Conservation (phyloP, 1,140 invertebrate species). For the Drosophila sechellia region DNA sequence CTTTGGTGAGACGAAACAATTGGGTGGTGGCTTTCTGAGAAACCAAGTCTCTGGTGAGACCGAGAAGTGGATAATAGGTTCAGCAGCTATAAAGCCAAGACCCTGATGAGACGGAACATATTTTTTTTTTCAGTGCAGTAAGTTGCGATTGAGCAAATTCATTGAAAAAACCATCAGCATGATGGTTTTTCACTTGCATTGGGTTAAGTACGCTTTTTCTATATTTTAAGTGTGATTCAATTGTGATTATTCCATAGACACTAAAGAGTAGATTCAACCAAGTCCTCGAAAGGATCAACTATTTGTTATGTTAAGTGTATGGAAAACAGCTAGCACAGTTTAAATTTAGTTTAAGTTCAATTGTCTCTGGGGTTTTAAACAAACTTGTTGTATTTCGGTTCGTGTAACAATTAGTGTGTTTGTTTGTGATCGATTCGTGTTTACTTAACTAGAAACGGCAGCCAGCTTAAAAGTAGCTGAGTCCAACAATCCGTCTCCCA, state of each 20-base stretch:
- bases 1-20: conserved; percentile 30
- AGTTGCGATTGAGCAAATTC: background rate
- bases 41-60: background rate
- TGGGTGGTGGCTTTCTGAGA: conserved; percentile 1
- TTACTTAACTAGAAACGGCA: background rate
- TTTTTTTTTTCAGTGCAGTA: background rate
- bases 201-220: background rate
- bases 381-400: background rate
- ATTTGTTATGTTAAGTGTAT: too few species aligned
- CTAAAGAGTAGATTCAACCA: too few species aligned
- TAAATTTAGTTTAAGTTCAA: background rate
- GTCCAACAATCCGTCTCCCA: background rate
- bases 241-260: conserved; percentile 13
- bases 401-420: conserved; percentile 1
- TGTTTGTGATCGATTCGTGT: background rate
- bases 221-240: background rate
- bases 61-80: background rate
- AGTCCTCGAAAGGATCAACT: too few species aligned
- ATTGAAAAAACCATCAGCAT: background rate
- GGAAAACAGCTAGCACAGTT: background rate
- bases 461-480: background rate
- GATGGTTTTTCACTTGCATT: background rate
- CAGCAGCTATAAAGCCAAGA: background rate
- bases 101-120: background rate
- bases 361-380: conserved; percentile 8